Evolutionary conservation across 1,140 invertebrate genomes (phyloP).

Genomic region (Akabosia matsudoensis): DNA sequence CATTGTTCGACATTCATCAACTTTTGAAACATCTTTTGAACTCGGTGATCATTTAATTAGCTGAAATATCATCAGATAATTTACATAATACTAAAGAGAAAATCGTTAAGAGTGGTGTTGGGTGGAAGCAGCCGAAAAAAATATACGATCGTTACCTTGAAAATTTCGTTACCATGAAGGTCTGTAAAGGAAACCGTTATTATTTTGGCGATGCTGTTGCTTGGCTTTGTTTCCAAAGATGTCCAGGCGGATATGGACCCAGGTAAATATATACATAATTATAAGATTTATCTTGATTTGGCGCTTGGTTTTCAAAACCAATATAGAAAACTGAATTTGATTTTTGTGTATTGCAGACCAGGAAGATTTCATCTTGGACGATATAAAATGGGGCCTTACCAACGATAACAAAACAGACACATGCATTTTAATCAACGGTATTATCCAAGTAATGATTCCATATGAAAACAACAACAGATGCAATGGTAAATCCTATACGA

Average conservation of each 20-base stretch:
- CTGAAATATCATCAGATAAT: too few relatives aligned
- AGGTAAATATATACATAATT: too few relatives aligned
- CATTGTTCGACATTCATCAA: neutral
- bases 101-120: too few relatives aligned
- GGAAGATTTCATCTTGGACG: neutral
- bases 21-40: neutral
- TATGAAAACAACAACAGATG: neutral
- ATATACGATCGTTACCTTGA: neutral
- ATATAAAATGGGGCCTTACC: slow-evolving; percentile 2
- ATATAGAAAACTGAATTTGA: too few relatives aligned
- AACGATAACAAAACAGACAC: slow-evolving; percentile 4
- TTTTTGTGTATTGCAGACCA: neutral
- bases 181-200: neutral
- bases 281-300: too few relatives aligned
- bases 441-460: neutral
- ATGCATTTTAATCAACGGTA: neutral
- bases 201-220: neutral
- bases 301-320: too few relatives aligned
- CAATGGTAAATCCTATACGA: neutral
- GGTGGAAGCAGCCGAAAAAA: too few relatives aligned
- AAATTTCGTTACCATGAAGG: neutral
- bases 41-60: slow-evolving; percentile 3
- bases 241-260: too few relatives aligned
- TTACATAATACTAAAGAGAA: neutral
- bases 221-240: neutral